These are phyloP conservation scores for Tautogolabrus adspersus DNA, from an alignment of 2,113 vertebrate species.

Conservation along the genomic window DNA sequence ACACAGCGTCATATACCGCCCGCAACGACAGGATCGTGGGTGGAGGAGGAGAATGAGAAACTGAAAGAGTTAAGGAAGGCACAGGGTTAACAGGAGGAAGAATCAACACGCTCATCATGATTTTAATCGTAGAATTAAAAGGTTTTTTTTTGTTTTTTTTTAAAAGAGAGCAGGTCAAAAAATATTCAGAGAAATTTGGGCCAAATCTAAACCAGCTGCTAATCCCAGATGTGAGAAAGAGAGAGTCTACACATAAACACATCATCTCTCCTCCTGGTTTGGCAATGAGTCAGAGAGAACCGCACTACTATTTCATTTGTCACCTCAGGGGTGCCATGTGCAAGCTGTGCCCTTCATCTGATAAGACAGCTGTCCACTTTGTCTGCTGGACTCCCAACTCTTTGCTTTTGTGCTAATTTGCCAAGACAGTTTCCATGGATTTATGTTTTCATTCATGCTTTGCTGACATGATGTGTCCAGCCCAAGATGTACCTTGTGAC, in stretches of 20 bases:
- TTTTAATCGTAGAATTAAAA: background rate
- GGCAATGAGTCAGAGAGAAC: conserved; percentile 33
- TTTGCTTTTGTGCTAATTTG: conserved; percentile 25
- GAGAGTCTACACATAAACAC: conserved; percentile 23
- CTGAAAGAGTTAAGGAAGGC: background rate
- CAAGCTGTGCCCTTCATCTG: background rate
- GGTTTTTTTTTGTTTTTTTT: background rate
- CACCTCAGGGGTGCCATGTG: conserved; percentile 45
- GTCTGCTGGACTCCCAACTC: background rate
- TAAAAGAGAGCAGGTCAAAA: conserved; percentile 9
- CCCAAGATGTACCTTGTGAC: background rate
- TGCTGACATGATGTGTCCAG: conserved; percentile 1
- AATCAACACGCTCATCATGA: conserved; percentile 33
- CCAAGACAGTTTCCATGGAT: background rate
- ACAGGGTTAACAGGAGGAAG: conserved; percentile 37
- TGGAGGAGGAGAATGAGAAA: conserved; percentile 22
- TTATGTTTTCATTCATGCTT: conserved; percentile 21
- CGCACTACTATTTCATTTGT: conserved; percentile 55
- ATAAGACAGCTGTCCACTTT: conserved; percentile 41
- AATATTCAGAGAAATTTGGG: conserved; percentile 49
- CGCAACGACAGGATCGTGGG: conserved; percentile 40
- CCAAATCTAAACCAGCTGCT: conserved; percentile 70
- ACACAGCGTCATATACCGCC: conserved; percentile 24
- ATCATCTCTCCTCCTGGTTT: conserved; percentile 17
- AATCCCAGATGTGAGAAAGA: conserved; percentile 63